Base-by-base conservation (phyloP, 2,888 invertebrate species). In the Ormyrus pomaceus region DNA sequence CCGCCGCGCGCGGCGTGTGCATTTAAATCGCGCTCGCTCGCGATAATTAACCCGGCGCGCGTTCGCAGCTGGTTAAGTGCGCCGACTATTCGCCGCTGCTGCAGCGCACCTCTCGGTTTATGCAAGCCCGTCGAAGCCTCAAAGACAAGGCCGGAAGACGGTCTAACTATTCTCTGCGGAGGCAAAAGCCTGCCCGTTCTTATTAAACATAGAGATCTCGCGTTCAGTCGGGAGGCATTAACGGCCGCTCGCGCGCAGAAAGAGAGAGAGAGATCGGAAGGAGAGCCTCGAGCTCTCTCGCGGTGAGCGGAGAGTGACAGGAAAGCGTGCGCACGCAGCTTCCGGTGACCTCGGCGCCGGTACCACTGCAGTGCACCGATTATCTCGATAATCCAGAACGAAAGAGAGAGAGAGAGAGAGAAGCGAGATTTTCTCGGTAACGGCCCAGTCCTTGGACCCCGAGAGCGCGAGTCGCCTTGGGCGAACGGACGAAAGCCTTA, bases 371-470 rank as follows among this genome's bases (percentile, higher is more conserved):
- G 19, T 34, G 53, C 61, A 19, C 13, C 50, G 62, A 70, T 65
- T 69, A 69, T 62, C 71, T 68, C 66, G 75, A 56, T 71, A 70
- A 76, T 72, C 71, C 77, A 61, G 74, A 71, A 68, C 56, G 50
- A 6, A 34, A 65, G 65, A 65, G 65, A 13, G 45, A 65, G 51
- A 65, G 13, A 51, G 45, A 65, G 53, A n/a, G 10, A 65, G 11
- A 19, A 56, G 70, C 84, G 83, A 85, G 87, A 89, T 88, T 89
- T 89, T 88, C 89, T 88, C 86, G 85, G 87, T 87, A 88, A 87
- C 85, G 85, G 86, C 85, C 87, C 84, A 89, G 89, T 88, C 88
- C 88, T 89, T 88, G 88, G 88, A 87, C 86, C 87, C 83, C 86
- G 86, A 19, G 83, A 84, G 84, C 83, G 77, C 19, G 85, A 83